Conservation (phyloP, 2,888 invertebrate species). For the Sepiola atlantica region DNA sequence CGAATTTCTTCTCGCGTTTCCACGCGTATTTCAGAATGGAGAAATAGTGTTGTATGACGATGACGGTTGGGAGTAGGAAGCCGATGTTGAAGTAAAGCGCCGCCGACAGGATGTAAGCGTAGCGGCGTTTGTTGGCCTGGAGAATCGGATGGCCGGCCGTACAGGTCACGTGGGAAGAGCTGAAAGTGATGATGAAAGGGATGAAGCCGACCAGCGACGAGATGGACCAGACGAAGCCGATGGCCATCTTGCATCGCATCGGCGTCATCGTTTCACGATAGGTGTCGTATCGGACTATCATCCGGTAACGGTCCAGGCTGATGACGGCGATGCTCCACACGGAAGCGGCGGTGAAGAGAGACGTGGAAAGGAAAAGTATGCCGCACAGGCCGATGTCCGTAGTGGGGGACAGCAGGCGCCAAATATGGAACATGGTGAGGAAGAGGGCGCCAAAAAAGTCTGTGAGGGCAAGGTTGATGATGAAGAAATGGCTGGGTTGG, state of each 20-base stretch:
- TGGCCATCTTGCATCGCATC: slow-evolving; percentile 36
- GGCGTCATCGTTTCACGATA: slow-evolving; percentile 32
- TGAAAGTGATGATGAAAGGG: slow-evolving; percentile 37
- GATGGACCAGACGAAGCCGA: slow-evolving; percentile 39
- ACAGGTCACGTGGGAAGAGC: background rate
- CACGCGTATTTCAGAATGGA: slow-evolving; percentile 33
- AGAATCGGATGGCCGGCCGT: slow-evolving; percentile 1
- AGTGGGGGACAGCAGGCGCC: background rate
- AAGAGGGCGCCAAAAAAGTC: slow-evolving; percentile 32
- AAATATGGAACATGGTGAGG: slow-evolving; percentile 37
- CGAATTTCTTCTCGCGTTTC: slow-evolving; percentile 43
- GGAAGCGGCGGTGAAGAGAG: background rate
- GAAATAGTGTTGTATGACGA: slow-evolving; percentile 17
- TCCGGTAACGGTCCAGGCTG: slow-evolving; percentile 34
- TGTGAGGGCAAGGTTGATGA: slow-evolving; percentile 35
- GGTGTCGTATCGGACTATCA: slow-evolving; percentile 32
- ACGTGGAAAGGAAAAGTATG: background rate
- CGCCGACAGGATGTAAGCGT: background rate
- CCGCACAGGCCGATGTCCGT: slow-evolving; percentile 6
- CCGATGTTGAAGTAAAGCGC: slow-evolving; percentile 38
- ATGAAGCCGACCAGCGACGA: background rate
- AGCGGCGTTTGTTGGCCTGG: background rate
- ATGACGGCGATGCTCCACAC: slow-evolving; percentile 44
- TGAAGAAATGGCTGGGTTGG: slow-evolving; percentile 45
- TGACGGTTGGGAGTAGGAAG: slow-evolving; percentile 39